phyloP scores from a whole-genome alignment of 2,888 invertebrate species.

The Andricus curvator region DNA sequence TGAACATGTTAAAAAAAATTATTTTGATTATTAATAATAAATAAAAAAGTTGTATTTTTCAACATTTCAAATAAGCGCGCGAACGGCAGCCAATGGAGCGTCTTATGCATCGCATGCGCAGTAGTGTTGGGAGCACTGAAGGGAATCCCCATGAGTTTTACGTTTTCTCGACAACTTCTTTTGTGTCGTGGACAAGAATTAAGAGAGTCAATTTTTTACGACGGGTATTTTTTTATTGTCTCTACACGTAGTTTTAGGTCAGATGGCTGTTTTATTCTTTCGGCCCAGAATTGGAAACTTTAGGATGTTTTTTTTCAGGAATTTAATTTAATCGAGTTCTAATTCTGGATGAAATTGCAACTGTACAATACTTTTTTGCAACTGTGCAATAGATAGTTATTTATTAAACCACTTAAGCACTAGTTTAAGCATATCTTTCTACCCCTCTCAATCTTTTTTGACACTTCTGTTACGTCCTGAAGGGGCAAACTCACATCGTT shows the following conservation, averaged over 20 bases:
- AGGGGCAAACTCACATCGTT: too few species aligned
- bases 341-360: background rate
- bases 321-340: too few species aligned
- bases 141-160: background rate
- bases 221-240: conserved; percentile 48
- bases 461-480: too few species aligned
- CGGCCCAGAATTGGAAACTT: background rate
- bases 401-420: conserved; percentile 32
- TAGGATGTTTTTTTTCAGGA: too few species aligned
- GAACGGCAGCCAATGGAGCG: too few species aligned
- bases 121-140: too few species aligned
- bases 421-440: background rate
- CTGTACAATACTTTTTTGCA: background rate
- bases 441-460: too few species aligned
- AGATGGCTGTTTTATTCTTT: conserved; percentile 51
- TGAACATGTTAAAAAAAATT: too few species aligned
- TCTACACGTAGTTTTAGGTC: conserved; percentile 46
- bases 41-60: too few species aligned
- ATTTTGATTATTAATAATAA: too few species aligned
- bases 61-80: too few species aligned
- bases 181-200: background rate
- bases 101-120: too few species aligned
- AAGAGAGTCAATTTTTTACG: conserved; percentile 16
- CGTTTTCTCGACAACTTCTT: background rate
- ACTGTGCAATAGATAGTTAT: conserved; percentile 47